These are phyloP conservation scores for Thaleichthys pacificus DNA, from an alignment of 2,797 vertebrate genomes.

Conservation along the genomic window DNA sequence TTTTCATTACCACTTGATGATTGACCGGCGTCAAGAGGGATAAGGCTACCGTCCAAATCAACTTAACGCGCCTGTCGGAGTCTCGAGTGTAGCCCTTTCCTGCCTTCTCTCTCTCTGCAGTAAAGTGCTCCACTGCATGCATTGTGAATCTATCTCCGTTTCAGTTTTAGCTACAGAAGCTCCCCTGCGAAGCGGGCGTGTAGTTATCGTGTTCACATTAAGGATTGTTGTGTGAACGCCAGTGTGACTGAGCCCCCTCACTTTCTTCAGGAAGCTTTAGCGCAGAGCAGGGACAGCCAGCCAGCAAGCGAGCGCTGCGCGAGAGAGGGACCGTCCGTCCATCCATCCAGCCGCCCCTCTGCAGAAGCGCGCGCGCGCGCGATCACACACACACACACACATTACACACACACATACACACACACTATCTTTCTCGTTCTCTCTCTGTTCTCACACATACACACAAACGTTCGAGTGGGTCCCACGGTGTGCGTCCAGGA, in stretches of 20 bases:
- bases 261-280: conserved; percentile 49
- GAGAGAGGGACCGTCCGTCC: conserved; percentile 26
- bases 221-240: conserved; percentile 27
- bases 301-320: conserved; percentile 6
- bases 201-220: background rate
- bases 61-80: background rate
- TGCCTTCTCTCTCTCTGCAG: background rate
- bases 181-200: background rate
- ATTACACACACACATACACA: background rate
- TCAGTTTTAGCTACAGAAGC: background rate
- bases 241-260: conserved; percentile 24
- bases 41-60: conserved; percentile 10
- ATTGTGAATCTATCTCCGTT: background rate
- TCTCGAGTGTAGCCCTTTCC: background rate
- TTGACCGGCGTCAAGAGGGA: conserved; percentile 10
- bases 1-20: conserved; percentile 38
- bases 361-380: conserved; percentile 62
- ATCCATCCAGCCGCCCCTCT: conserved; percentile 69
- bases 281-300: conserved; percentile 37
- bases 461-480: conserved; percentile 49
- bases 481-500: conserved; percentile 60
- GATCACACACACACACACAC: conserved; percentile 30
- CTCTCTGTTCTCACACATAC: conserved; percentile 20
- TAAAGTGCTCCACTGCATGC: conserved; percentile 1
- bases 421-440: background rate